Conservation (phyloP, 2,113 vertebrate genomes). For the Aleadryas rufinucha region DNA sequence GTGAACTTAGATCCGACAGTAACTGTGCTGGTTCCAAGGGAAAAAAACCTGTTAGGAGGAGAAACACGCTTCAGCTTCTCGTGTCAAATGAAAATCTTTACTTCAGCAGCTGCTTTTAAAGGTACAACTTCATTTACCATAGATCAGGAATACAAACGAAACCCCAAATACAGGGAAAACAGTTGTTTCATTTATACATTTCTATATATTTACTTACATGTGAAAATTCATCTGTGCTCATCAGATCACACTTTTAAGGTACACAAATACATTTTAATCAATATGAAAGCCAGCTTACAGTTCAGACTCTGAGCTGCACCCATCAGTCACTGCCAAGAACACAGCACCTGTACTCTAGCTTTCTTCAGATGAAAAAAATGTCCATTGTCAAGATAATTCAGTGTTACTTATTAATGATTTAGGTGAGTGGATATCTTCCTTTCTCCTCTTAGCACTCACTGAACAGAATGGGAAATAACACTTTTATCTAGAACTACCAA, state of each 20-base stretch:
- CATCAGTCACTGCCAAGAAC: not conserved
- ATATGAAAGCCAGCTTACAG: not conserved
- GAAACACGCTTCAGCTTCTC: not conserved
- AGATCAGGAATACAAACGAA: not conserved
- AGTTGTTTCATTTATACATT: not conserved
- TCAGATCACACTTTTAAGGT: not conserved
- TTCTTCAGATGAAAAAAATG: not conserved
- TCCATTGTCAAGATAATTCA: not conserved
- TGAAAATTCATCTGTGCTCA: not conserved
- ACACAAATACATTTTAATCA: not conserved
- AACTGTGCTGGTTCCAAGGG: not conserved
- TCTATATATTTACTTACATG: not conserved
- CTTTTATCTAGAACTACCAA: not conserved
- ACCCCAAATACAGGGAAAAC: not conserved
- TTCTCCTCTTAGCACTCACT: not conserved
- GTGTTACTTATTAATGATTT: not conserved
- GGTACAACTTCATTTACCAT: not conserved
- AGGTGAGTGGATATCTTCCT: not conserved
- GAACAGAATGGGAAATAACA: not conserved
- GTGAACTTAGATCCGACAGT: not conserved
- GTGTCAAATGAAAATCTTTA: not conserved
- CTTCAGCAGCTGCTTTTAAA: constrained; percentile 28
- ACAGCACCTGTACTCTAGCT: not conserved
- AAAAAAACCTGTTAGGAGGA: not conserved
- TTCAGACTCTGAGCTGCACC: not conserved